Evolutionary conservation across 2,797 vertebrate species (phyloP).

Genomic region (Cirrhinus mrigala): DNA sequence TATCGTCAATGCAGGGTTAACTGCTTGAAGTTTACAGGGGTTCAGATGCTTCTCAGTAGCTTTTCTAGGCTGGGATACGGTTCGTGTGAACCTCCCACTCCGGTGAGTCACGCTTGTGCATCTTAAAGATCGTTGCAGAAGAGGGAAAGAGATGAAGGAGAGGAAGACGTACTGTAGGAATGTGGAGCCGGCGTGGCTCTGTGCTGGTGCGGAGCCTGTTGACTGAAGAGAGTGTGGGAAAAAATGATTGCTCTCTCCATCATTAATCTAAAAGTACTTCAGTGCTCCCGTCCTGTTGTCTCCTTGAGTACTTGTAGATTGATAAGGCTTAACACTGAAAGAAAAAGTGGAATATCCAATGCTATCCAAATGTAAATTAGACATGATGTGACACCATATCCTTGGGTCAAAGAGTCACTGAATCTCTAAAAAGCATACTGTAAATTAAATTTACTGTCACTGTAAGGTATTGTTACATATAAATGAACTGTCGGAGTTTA

Average conservation of each 20-base stretch:
- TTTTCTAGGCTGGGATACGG: conserved; percentile 39
- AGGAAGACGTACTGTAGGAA: conserved; percentile 23
- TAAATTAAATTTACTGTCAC: neutral
- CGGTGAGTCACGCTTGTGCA: conserved; percentile 37
- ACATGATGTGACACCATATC: neutral
- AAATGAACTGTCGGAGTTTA: neutral
- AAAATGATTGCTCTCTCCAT: conserved; percentile 64
- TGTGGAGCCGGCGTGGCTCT: conserved; percentile 68
- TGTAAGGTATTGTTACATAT: neutral
- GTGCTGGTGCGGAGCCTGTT: conserved; percentile 70
- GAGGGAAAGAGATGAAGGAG: conserved; percentile 27
- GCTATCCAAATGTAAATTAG: conserved; percentile 15
- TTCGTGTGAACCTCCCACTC: conserved; percentile 43
- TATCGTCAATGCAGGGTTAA: conserved; percentile 51
- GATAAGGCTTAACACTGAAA: conserved; percentile 61
- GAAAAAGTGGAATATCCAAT: neutral
- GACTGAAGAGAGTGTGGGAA: conserved; percentile 79
- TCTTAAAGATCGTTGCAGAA: conserved; percentile 28
- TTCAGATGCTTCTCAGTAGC: conserved; percentile 42
- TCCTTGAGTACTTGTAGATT: conserved; percentile 71
- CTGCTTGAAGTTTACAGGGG: conserved; percentile 46
- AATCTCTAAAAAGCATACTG: neutral
- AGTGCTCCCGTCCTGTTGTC: conserved; percentile 81
- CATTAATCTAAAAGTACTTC: conserved; percentile 82
- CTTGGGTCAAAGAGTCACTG: neutral